These are phyloP conservation scores for Sarcophaga peregrina DNA, from an alignment of 1,140 invertebrate genomes.

Conservation along the genomic window DNA sequence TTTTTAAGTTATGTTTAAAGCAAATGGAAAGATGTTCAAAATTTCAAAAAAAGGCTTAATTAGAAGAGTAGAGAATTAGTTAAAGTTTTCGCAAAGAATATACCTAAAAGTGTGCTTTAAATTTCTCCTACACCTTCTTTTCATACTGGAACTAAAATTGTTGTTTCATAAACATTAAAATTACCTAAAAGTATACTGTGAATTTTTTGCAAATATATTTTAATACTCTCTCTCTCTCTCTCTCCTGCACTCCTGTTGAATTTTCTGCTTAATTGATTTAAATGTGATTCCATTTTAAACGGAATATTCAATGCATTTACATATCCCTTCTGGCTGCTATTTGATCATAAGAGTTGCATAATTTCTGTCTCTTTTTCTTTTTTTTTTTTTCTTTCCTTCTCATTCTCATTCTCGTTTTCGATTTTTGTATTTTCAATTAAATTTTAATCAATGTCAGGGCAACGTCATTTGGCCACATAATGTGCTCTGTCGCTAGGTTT, in stretches of 20 bases:
- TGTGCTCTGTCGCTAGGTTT: not conserved
- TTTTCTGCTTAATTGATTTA: slow-evolving; percentile 16
- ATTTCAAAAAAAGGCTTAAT: too few relatives aligned
- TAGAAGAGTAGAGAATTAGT: too few relatives aligned
- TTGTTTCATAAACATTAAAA: too few relatives aligned
- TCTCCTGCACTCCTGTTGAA: not conserved
- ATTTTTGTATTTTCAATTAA: slow-evolving; percentile 28
- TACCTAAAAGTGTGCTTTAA: not conserved
- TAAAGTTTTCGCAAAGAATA: not conserved
- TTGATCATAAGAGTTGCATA: not conserved
- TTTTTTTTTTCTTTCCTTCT: too few relatives aligned
- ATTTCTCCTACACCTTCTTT: too few relatives aligned
- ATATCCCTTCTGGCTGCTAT: slow-evolving; percentile 6
- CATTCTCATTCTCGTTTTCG: too few relatives aligned
- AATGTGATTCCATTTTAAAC: not conserved
- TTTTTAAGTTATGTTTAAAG: too few relatives aligned
- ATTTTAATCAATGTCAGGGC: slow-evolving; percentile 38
- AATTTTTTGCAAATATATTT: not conserved
- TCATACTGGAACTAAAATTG: too few relatives aligned
- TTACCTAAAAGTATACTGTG: too few relatives aligned
- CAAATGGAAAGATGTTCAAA: too few relatives aligned
- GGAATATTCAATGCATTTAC: not conserved
- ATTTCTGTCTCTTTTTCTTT: not conserved
- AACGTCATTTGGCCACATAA: slow-evolving; percentile 16
- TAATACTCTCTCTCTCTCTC: not conserved